Evolutionary conservation across 2,888 invertebrate genomes (phyloP), one percentile per base, ranked within the genome.

Genomic region (Opisthograptis luteolata): DNA sequence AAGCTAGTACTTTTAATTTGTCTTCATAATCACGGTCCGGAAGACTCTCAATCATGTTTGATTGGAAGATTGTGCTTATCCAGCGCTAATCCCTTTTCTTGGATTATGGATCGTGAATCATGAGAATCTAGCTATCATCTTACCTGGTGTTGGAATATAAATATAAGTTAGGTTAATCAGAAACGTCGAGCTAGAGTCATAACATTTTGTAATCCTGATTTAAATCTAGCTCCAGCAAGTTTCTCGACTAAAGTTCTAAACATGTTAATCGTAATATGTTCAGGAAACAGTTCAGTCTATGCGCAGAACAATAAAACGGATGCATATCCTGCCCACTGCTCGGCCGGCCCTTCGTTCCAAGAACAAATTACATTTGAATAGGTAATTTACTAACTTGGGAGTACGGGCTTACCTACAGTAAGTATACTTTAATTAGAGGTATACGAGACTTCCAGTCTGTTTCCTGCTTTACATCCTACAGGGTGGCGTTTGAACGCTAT

Each of bases 271-370:
- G 31, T 39, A 40, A 22, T 42, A 56, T 30, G 50, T 57, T 50
- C 55, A 68, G 67, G 65, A 63, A 64, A 65, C 55, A 52, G 20
- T 41, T 35, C 36, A 60, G 55, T 49, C 53, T 54, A 54, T 48
- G 59, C 40, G 55, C 31, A 57, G 61, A 67, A 77, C 70, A 77
- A 76, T 72, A 54, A 64, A 65, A 69, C 79, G 81, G 79, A 81
- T 70, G 79, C 67, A 55, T 79, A 72, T 83, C 82, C 82, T 76
- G 73, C 59, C 58, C 56, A 13, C 34, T 14, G 9, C n/a, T 10
- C n/a, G n/a, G 22, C 43, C 55, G 52, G 58, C 58, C 52, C 57
- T 58, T 53, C 50, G 34, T 73, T 70, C 73, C 44, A 32, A 67
- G 74, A 75, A 79, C 52, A 49, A 54, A 61, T 49, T 55, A 49